These are phyloP conservation scores for Aphidoletes aphidimyza DNA, from an alignment of 2,888 invertebrate genomes.

Conservation along the genomic window DNA sequence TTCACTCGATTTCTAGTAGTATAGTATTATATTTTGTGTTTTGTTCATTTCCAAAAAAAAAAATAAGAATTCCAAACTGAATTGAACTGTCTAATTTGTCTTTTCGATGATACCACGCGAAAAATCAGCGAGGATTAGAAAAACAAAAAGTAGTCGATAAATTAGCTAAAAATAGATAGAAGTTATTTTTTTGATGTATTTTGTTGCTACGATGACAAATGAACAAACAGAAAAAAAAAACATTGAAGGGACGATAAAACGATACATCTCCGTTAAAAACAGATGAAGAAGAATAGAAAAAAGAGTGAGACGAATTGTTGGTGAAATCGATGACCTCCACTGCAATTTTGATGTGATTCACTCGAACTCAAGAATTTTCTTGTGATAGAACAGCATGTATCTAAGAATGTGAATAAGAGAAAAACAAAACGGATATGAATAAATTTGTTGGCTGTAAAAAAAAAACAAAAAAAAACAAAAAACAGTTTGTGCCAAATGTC, in stretches of 20 bases:
- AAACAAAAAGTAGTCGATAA: conserved; percentile 26
- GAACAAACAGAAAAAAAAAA: conserved; percentile 32
- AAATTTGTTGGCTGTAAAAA: conserved; percentile 57
- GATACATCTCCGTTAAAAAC: conserved; percentile 4
- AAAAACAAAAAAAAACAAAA: neutral
- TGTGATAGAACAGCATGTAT: conserved; percentile 96
- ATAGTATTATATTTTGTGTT: neutral
- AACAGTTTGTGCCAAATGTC: neutral
- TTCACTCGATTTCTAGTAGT: too few relatives aligned
- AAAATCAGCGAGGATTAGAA: neutral
- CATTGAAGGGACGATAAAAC: neutral
- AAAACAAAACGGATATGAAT: conserved; percentile 15
- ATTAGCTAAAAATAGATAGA: conserved; percentile 9
- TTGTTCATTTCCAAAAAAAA: neutral
- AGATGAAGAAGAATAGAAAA: neutral
- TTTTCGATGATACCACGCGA: too few relatives aligned
- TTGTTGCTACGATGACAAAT: conserved; percentile 44
- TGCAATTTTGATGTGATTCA: conserved; percentile 58
- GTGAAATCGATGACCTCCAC: neutral
- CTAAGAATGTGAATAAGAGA: conserved; percentile 67
- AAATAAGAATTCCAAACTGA: neutral
- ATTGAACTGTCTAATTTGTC: too few relatives aligned
- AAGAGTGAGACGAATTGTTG: neutral
- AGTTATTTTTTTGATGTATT: neutral
- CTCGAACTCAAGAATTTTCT: conserved; percentile 90